phyloP scores from a whole-genome alignment of 2,888 invertebrate species.

The Heliconius erato region DNA sequence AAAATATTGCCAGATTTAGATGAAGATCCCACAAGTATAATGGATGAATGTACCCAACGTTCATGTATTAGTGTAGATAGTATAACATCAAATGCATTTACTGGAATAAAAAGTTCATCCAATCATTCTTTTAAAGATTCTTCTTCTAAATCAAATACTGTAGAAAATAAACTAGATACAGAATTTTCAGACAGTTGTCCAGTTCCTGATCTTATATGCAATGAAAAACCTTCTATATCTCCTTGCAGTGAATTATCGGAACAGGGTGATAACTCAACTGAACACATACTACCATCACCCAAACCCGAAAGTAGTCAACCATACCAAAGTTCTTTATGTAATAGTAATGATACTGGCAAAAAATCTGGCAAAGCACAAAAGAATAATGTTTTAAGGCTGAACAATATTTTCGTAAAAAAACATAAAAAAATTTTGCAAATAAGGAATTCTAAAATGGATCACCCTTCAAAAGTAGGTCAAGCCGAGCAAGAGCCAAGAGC shows the following conservation, averaged over 20 bases:
- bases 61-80: constrained; percentile 65
- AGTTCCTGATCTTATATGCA: constrained; percentile 82
- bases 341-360: constrained; percentile 57
- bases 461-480: constrained; percentile 47
- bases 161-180: constrained; percentile 73
- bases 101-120: constrained; percentile 80
- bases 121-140: constrained; percentile 71
- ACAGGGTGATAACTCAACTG: constrained; percentile 76
- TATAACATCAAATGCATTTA: constrained; percentile 72
- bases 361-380: constrained; percentile 59
- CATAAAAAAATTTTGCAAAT: constrained; percentile 80
- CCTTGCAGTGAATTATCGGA: constrained; percentile 83
- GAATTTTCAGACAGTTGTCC: constrained; percentile 80
- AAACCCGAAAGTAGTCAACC: constrained; percentile 61
- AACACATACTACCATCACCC: constrained; percentile 60
- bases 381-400: constrained; percentile 64
- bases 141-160: constrained; percentile 60
- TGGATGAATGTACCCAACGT: constrained; percentile 65
- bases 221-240: constrained; percentile 83
- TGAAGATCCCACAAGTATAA: constrained; percentile 68
- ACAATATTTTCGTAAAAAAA: constrained; percentile 80
- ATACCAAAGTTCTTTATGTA: constrained; percentile 54
- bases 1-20: constrained; percentile 79
- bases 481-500: constrained; percentile 61
- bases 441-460: constrained; percentile 70